Percentiles rank a stretch among this genome's conserved stretches.
These are phyloP conservation scores for Leontopithecus rosalia DNA, from an alignment of 2,797 vertebrate genomes.

Conservation along the genomic window DNA sequence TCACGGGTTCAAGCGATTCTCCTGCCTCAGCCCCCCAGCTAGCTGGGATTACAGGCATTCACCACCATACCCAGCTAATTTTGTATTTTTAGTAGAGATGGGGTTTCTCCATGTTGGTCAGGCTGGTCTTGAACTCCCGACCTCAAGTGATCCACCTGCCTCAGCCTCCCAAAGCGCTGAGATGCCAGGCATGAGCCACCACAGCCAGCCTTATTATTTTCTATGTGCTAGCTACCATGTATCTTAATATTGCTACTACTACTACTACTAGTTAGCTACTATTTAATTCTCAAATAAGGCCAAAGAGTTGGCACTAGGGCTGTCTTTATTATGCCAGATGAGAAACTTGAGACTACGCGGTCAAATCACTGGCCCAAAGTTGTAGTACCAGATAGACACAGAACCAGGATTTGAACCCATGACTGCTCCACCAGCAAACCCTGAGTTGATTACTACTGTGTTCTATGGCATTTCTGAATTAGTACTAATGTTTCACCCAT, in stretches of 20 bases:
- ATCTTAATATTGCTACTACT: not conserved
- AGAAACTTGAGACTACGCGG: not conserved
- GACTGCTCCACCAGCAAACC: not conserved
- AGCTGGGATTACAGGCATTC: too few species aligned
- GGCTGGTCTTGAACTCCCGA: too few species aligned
- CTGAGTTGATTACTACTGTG: not conserved
- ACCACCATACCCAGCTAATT: too few species aligned
- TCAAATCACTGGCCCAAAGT: not conserved
- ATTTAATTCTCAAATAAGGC: not conserved
- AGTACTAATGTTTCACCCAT: not conserved
- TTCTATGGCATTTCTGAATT: not conserved
- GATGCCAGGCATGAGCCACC: too few species aligned
- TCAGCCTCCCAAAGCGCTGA: too few species aligned
- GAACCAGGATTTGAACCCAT: not conserved
- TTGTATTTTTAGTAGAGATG: too few species aligned
- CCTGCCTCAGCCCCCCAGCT: too few species aligned
- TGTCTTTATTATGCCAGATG: not conserved
- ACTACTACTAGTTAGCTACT: not conserved
- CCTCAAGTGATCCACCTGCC: too few species aligned
- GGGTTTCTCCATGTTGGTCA: too few species aligned
- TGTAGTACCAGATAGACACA: not conserved
- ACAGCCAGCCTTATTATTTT: not conserved
- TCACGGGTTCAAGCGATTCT: too few species aligned
- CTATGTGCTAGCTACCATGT: not conserved
- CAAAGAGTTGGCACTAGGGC: rapidly evolving